Percentiles rank a stretch among this genome's conserved stretches.
phyloP scores from a whole-genome alignment of 2,113 vertebrate species.

The Phocoena phocoena region DNA sequence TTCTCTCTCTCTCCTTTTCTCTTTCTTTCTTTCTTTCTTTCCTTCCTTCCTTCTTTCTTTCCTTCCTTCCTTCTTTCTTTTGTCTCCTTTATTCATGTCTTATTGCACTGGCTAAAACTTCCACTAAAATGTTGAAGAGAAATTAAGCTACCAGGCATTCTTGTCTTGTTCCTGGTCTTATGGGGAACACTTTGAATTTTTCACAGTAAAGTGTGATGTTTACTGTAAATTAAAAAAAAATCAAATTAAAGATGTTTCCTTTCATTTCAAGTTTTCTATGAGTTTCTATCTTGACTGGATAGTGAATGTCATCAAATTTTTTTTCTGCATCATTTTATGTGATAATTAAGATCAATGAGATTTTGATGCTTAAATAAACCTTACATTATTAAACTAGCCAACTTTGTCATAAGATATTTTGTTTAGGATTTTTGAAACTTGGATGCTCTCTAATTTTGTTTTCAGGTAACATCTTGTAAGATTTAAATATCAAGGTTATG shows the following conservation, averaged over 20 bases:
- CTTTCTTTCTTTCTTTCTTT: too few relatives aligned
- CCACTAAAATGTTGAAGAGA: background rate
- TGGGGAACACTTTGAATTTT: background rate
- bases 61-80: background rate
- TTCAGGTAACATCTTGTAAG: background rate
- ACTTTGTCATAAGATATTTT: background rate
- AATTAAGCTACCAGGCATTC: background rate
- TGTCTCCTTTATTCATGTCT: background rate
- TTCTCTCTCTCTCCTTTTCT: accelerated
- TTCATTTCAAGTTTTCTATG: background rate
- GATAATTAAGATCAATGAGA: background rate
- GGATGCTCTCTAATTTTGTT: background rate
- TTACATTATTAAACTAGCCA: background rate
- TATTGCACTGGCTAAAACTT: background rate
- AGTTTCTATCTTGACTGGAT: background rate
- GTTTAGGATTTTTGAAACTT: background rate
- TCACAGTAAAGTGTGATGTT: background rate
- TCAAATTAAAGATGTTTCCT: background rate
- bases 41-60: accelerated
- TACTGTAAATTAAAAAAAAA: background rate
- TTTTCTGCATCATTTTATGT: background rate
- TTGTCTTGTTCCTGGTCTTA: background rate
- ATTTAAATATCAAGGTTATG: background rate
- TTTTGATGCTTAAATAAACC: background rate
- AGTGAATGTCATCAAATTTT: background rate